Conservation (phyloP, 1,140 invertebrate species). For the Pseudachorutes palmiensis region DNA sequence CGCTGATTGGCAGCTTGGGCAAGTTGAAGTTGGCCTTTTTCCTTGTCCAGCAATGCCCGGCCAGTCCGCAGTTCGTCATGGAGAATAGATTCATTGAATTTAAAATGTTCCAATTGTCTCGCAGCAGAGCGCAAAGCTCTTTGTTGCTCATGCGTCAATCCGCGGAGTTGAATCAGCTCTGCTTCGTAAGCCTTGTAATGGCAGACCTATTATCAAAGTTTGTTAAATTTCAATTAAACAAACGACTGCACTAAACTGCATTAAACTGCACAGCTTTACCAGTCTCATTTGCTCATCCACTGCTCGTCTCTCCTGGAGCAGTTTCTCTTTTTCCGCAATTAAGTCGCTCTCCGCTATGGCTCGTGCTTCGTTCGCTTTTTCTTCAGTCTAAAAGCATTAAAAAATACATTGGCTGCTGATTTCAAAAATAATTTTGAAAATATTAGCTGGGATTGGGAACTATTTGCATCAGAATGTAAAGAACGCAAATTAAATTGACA, state of each 20-base stretch:
- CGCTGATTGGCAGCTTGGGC: constrained; percentile 27
- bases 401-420: no score
- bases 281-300: constrained; percentile 33
- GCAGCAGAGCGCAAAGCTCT: constrained; percentile 49
- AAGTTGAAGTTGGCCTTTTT: constrained; percentile 44
- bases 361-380: constrained; percentile 45
- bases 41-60: constrained; percentile 46
- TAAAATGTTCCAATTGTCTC: constrained; percentile 51
- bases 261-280: constrained; percentile 9
- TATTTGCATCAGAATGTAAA: no score
- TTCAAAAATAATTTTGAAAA: no score
- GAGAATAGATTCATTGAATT: constrained; percentile 48
- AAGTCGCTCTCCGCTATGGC: constrained; percentile 39
- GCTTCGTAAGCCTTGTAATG: constrained; percentile 52
- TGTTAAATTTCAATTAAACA: background rate
- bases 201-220: constrained; percentile 41
- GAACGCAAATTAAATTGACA: no score
- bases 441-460: no score
- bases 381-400: constrained; percentile 40
- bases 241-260: background rate
- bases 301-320: constrained; percentile 17
- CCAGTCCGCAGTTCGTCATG: constrained; percentile 51
- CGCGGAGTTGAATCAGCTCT: constrained; percentile 51
- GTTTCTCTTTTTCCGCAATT: constrained; percentile 39
- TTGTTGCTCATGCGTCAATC: constrained; percentile 52